phyloP scores from a whole-genome alignment of 2,113 vertebrate species.

The Xiphophorus hellerii region DNA sequence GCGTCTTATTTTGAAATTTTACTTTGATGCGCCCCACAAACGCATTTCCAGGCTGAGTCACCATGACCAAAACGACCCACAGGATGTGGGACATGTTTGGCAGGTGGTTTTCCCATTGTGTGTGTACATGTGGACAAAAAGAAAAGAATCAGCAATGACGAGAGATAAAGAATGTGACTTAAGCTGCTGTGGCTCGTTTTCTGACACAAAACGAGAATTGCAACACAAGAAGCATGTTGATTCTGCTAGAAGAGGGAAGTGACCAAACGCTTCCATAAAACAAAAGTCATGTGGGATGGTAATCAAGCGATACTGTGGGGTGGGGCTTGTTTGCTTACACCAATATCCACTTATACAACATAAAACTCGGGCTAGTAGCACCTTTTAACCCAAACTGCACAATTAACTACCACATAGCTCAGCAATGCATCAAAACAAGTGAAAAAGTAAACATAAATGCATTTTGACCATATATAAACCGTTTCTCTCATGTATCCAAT shows the following conservation, averaged over 20 bases:
- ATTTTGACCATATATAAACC: background rate
- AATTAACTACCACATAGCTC: background rate
- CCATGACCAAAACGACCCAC: conserved; percentile 31
- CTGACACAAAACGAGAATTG: background rate
- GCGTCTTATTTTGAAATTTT: too few relatives aligned
- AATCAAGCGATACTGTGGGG: background rate
- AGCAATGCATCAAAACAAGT: background rate
- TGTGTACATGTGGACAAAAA: background rate
- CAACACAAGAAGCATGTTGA: background rate
- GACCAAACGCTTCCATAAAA: conserved; percentile 28
- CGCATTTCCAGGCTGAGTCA: conserved; percentile 33
- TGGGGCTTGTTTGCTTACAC: conserved; percentile 5
- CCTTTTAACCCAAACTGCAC: background rate
- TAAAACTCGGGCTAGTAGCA: background rate
- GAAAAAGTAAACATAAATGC: background rate
- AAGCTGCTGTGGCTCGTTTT: conserved; percentile 36
- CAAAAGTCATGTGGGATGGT: background rate
- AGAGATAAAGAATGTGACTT: background rate
- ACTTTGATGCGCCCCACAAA: conserved; percentile 7
- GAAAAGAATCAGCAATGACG: background rate
- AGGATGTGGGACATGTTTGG: conserved; percentile 59
- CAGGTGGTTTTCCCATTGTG: conserved; percentile 48
- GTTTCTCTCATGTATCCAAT: background rate
- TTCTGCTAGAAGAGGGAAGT: conserved; percentile 39
- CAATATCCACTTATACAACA: background rate